A percentile compares a stretch with the other conserved stretches of the same genome.
phyloP scores from a whole-genome alignment of 37 sponge, comb jelly and placozoan genomes.

The Spongia lamella region DNA sequence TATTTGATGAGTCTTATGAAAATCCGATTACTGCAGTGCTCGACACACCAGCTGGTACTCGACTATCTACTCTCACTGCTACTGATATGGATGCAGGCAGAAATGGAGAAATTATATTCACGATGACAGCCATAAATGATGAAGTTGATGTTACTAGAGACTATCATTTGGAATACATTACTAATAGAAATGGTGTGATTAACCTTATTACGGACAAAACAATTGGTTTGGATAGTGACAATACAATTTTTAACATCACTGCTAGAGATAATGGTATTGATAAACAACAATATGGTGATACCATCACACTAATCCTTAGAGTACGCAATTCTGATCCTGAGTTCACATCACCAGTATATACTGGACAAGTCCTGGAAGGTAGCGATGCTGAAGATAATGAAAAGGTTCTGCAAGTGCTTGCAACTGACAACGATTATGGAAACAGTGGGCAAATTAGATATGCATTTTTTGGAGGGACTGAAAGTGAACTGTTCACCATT shows the following conservation, averaged over 20 bases:
- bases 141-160: conserved; percentile 2
- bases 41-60: too few species aligned
- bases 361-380: not conserved
- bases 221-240: not conserved
- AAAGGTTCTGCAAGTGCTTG: not conserved
- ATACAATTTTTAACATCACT: not conserved
- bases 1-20: not conserved
- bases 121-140: not conserved
- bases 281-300: not conserved
- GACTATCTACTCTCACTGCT: too few species aligned
- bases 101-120: conserved; percentile 35
- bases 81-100: conserved; percentile 45
- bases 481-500: too few species aligned
- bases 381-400: not conserved
- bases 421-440: not conserved
- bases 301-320: not conserved
- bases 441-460: conserved; percentile 5
- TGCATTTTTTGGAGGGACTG: not conserved
- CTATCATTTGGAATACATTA: too few species aligned
- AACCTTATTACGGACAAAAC: not conserved
- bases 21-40: too few species aligned
- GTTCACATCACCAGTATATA: conserved; percentile 17
- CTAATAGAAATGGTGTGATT: too few species aligned
- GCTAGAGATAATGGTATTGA: not conserved
- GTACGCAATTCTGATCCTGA: conserved; percentile 9